Percentiles rank a stretch among this genome's conserved stretches.
These are phyloP conservation scores for Octopus bimaculoides DNA, from an alignment of 1,140 invertebrate genomes.

Conservation along the genomic window DNA sequence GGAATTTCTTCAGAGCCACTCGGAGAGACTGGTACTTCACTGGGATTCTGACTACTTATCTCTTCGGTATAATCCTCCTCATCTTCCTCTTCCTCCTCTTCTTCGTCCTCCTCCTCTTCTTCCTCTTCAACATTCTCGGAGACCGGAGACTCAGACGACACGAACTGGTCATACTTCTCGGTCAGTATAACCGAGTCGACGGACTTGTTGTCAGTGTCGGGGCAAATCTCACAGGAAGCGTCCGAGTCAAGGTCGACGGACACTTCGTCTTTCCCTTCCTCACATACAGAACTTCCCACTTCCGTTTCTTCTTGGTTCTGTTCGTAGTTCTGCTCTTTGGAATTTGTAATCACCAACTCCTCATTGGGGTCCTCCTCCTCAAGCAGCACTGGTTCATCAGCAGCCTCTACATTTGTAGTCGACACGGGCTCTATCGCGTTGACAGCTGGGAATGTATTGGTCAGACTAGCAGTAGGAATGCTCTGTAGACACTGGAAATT, in stretches of 20 bases:
- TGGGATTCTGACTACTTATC: background rate
- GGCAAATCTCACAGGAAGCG: background rate
- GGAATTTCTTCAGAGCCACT: slow-evolving; percentile 1
- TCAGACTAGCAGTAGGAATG: background rate
- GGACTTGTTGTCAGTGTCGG: background rate
- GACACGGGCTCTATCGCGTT: background rate
- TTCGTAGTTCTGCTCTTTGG: background rate
- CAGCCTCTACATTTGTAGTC: background rate
- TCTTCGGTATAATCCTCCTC: slow-evolving; percentile 2
- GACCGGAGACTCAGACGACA: background rate
- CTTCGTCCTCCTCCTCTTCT: background rate
- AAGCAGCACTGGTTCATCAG: background rate
- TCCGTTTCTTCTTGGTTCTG: background rate
- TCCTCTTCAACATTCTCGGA: slow-evolving; percentile 10
- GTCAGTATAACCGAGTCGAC: background rate
- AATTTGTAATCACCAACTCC: background rate
- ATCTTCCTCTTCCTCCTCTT: too few relatives aligned
- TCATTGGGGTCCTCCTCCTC: background rate
- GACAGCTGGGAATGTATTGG: background rate
- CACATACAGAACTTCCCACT: background rate
- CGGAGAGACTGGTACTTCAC: slow-evolving; percentile 6
- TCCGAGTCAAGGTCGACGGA: background rate
- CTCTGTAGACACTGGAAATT: slow-evolving; percentile 4
- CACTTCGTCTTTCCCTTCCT: background rate
- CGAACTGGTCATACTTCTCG: slow-evolving; percentile 1